Evolutionary conservation across 2,888 invertebrate genomes (phyloP), one percentile per base, ranked within the genome.

Genomic region (Teinopalpus imperialis): DNA sequence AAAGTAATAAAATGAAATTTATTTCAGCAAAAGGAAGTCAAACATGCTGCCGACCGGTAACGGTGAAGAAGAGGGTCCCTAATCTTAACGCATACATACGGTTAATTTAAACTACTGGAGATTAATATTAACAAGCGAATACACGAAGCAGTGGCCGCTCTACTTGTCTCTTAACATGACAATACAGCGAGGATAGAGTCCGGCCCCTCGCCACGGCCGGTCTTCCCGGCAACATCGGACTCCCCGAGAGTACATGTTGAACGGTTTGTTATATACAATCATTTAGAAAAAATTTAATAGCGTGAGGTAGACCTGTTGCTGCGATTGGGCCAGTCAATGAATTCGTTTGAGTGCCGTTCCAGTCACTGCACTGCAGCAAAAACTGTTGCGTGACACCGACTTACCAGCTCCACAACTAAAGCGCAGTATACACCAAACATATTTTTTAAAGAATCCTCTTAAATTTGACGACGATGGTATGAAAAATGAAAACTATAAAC

Each of bases 21-120:
- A n/a, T n/a, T n/a, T n/a, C n/a, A n/a, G n/a, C n/a, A 87, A 88
- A 88, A 87, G 87, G 87, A 86, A 86, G 87, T 88, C 87, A 85
- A 87, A 64, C 69, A 77, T 86, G 87, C 81, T 71, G 78, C 67
- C 81, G 86, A 80, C 87, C 87, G 74, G 60, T 66, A 61, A 63
- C 78, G 85, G 87, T 77, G 59, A 68, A 69, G 86, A 87, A 86
- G 87, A 87, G 86, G 87, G 81, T 75, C 82, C 75, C 87, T 87
- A 79, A 88, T 87, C 87, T 87, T 87, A 77, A 86, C 87, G 87
- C 87, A 88, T 88, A 88, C 87, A 88, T 87, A 85, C 82, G 81
- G 87, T 88, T 87, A 87, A 86, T 74, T 87, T 87, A 82, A 87
- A 75, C 71, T 67, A 65, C 65, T 51, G 59, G 73, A 80, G 72